phyloP scores from a whole-genome alignment of 2,888 invertebrate genomes.

The Gymnocheta viridis region DNA sequence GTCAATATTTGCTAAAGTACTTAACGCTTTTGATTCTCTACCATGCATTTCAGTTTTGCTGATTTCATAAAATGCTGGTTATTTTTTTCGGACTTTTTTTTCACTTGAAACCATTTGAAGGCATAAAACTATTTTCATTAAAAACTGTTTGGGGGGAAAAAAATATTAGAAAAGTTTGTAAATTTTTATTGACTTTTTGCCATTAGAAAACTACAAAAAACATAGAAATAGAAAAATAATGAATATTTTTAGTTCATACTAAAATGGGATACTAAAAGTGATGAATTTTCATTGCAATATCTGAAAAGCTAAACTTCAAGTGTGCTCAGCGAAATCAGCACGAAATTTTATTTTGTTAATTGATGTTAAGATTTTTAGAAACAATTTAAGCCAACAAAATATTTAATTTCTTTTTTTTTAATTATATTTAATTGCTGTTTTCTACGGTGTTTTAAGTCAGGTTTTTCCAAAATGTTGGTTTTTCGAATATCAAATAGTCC shows the following conservation, averaged over 20 bases:
- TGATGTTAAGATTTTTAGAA: neutral
- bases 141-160: conserved; percentile 51
- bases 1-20: conserved; percentile 81
- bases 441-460: too few relatives aligned
- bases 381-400: neutral
- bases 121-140: conserved; percentile 68
- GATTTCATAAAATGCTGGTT: conserved; percentile 43
- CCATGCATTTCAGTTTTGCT: conserved; percentile 33
- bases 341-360: neutral
- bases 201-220: conserved; percentile 57
- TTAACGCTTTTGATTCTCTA: conserved; percentile 70
- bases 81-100: neutral
- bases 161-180: conserved; percentile 70
- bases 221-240: conserved; percentile 18
- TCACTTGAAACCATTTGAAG: conserved; percentile 47
- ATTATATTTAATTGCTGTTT: too few relatives aligned
- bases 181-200: conserved; percentile 70
- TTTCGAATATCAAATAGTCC: too few relatives aligned
- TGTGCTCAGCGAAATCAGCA: neutral
- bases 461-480: too few relatives aligned
- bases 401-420: too few relatives aligned
- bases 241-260: conserved; percentile 58
- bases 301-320: conserved; percentile 37
- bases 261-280: conserved; percentile 14
- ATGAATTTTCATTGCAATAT: conserved; percentile 56